These are phyloP conservation scores for Emydura subglobosa DNA, from an alignment of 2,113 vertebrate genomes.

Conservation along the genomic window DNA sequence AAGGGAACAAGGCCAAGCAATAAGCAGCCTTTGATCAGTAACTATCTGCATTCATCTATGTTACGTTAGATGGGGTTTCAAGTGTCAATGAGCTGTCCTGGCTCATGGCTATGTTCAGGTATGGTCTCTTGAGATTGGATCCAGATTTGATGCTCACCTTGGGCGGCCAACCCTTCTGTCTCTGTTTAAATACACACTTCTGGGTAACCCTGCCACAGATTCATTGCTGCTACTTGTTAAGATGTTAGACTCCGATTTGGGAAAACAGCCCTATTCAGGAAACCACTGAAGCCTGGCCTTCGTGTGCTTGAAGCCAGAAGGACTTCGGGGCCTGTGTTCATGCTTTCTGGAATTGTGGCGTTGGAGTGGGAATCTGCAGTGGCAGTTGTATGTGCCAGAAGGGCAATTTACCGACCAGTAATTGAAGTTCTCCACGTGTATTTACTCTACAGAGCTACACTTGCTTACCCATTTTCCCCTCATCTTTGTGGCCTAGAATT, in stretches of 20 bases:
- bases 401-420: background rate
- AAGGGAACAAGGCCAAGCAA: background rate
- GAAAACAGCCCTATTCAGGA: background rate
- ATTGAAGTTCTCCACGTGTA: background rate
- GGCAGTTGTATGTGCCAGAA: background rate
- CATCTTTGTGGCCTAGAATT: background rate
- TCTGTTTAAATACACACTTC: background rate
- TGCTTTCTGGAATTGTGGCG: background rate
- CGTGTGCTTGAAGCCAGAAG: accelerated
- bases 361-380: accelerated
- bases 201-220: background rate
- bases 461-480: background rate
- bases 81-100: background rate
- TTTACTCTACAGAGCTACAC: background rate
- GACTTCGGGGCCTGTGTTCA: accelerated
- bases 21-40: background rate
- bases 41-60: accelerated
- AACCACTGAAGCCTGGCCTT: background rate
- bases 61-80: too few relatives aligned
- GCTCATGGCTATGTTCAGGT: accelerated
- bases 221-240: accelerated
- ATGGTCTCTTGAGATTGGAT: accelerated
- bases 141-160: accelerated
- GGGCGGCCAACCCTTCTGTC: background rate
- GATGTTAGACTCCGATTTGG: background rate